Evolutionary conservation across 92 coral and sea anemone genomes (phyloP).

Genomic region (Palythoa heliodiscus): DNA sequence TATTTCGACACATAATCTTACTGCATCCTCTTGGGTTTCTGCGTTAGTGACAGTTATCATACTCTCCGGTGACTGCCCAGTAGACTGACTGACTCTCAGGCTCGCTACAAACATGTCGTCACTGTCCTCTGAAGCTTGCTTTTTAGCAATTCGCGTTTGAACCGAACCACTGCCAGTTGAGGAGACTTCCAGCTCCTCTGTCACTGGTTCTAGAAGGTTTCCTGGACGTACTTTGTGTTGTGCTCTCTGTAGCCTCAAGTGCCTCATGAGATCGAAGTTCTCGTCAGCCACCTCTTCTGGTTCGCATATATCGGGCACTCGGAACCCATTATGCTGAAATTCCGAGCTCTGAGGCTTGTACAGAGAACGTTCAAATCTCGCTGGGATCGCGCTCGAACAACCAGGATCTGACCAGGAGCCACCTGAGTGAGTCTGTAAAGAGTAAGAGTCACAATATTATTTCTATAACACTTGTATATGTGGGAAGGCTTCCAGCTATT

Average conservation of each 20-base stretch:
- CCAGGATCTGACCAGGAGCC: slow-evolving; percentile 71
- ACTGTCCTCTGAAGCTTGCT: slow-evolving; percentile 63
- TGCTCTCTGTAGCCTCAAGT: slow-evolving; percentile 70
- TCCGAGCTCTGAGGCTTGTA: slow-evolving; percentile 41
- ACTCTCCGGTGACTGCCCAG: slow-evolving; percentile 9
- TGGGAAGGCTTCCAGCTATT: too few relatives aligned
- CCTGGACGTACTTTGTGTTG: slow-evolving; percentile 62
- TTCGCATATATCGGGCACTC: slow-evolving; percentile 70
- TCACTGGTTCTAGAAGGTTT: slow-evolving; percentile 82
- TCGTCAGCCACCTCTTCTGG: slow-evolving; percentile 74
- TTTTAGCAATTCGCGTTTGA: slow-evolving; percentile 66
- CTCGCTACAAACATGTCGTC: slow-evolving; percentile 4
- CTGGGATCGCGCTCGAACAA: slow-evolving; percentile 51
- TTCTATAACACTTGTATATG: neutral
- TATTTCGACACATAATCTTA: neutral
- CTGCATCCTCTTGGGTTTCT: slow-evolving; percentile 16
- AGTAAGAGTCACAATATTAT: neutral
- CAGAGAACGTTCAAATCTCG: slow-evolving; percentile 44
- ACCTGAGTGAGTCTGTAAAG: slow-evolving; percentile 45
- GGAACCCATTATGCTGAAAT: neutral
- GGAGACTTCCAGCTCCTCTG: slow-evolving; percentile 90
- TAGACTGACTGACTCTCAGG: neutral
- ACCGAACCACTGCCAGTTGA: slow-evolving; percentile 87
- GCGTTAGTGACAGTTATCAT: slow-evolving; percentile 12
- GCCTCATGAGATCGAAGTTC: slow-evolving; percentile 87